Conservation (phyloP, 2,113 vertebrate species). For the Heterochromis multidens region DNA sequence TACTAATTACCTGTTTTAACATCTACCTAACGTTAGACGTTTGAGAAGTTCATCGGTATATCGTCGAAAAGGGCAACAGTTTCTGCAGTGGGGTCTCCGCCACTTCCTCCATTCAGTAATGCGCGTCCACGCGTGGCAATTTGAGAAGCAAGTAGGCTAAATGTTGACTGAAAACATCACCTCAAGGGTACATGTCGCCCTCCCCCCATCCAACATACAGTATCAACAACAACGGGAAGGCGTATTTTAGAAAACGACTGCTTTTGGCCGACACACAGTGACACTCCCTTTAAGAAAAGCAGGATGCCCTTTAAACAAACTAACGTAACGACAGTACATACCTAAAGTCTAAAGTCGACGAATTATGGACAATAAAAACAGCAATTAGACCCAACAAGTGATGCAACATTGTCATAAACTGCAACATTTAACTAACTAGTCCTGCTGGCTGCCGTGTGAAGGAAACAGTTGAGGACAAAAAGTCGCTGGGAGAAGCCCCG, state of each 20-base stretch:
- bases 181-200: conserved; percentile 17
- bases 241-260: conserved; percentile 50
- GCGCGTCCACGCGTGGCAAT: conserved; percentile 30
- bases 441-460: conserved; percentile 9
- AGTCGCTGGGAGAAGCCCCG: conserved; percentile 59
- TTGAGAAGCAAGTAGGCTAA: conserved; percentile 15
- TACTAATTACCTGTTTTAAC: background rate
- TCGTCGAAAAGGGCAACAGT: conserved; percentile 6
- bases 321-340: conserved; percentile 12
- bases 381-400: background rate
- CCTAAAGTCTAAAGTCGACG: background rate
- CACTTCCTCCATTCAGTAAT: conserved; percentile 59
- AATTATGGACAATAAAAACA: background rate
- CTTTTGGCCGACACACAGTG: conserved; percentile 58
- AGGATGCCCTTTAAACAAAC: conserved; percentile 72
- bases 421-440: background rate
- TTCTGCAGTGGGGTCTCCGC: conserved; percentile 17
- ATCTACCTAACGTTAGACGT: too few relatives aligned
- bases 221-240: conserved; percentile 57
- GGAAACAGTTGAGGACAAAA: conserved; percentile 68
- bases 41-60: background rate
- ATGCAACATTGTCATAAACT: background rate
- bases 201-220: conserved; percentile 66
- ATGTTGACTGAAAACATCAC: conserved; percentile 45
- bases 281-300: conserved; percentile 72